Percentiles rank a stretch among this genome's conserved stretches.
Evolutionary conservation across 2,888 invertebrate species (phyloP).

Genomic region (Orgyia antiqua): DNA sequence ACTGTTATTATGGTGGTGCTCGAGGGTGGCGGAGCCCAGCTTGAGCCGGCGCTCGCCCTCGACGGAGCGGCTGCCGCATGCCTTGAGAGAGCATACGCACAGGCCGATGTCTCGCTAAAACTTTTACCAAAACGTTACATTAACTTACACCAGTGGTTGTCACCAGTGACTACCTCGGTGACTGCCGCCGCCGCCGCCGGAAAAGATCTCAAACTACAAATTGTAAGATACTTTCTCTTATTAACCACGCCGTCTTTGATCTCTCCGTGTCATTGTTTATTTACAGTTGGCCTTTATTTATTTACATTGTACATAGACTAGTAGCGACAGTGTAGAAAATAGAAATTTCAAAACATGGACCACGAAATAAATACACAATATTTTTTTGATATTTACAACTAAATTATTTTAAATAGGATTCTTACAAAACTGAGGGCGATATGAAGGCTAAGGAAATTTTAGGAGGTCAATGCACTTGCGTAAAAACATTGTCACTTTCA

Average conservation of each 20-base stretch:
- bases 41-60: slow-evolving; percentile 83
- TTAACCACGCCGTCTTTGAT: slow-evolving; percentile 6
- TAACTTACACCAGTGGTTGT: slow-evolving; percentile 93
- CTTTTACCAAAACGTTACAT: slow-evolving; percentile 94
- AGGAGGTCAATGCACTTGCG: too few species aligned
- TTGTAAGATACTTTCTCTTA: slow-evolving; percentile 69
- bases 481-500: too few species aligned
- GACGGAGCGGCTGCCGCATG: slow-evolving; percentile 83
- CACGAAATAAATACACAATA: too few species aligned
- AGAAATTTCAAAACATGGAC: too few species aligned
- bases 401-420: too few species aligned
- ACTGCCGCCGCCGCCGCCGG: slow-evolving; percentile 75
- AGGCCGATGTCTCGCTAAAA: slow-evolving; percentile 90
- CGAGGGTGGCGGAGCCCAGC: slow-evolving; percentile 70
- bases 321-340: too few species aligned
- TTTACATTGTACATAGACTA: slow-evolving; percentile 2
- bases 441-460: too few species aligned
- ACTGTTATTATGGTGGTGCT: slow-evolving; percentile 67
- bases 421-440: too few species aligned
- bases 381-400: too few species aligned
- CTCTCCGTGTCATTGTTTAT: slow-evolving; percentile 2
- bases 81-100: slow-evolving; percentile 88
- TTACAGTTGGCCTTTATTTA: slow-evolving; percentile 1
- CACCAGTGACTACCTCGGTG: slow-evolving; percentile 82
- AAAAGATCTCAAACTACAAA: slow-evolving; percentile 89